Evolutionary conservation across 2,113 vertebrate species (phyloP), one percentile per base, ranked within the genome.

Genomic region (Cisticola juncidis): DNA sequence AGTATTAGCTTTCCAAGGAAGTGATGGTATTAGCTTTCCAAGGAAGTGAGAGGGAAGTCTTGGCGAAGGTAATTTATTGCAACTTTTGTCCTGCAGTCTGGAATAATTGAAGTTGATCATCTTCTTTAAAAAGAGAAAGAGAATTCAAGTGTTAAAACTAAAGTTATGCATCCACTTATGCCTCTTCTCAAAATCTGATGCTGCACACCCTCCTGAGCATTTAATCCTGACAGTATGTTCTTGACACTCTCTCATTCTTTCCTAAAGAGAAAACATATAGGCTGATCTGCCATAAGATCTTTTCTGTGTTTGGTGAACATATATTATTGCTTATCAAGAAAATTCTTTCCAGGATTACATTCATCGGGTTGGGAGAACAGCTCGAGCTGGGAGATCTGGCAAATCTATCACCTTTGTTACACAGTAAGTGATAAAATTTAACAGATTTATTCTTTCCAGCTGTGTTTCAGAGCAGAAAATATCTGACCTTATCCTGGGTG

Each of bases 361-460:
- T 95, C 99, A 99, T 92, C 98, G 99, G 95, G 99, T 99, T 21
- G 99, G 99, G 13, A 98, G 99, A 79, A 99, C 99, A 11, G 99
- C 99, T 81, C 98, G 99, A 98, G 99, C 99, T 24, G 99, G 99
- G 9, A 98, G 99, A 15, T 99, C 99, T 28, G 99, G 99, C 70
- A 99, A 99, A 91, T 98, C 99, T 69, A 99, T 99, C 95, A 99
- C 99, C 4, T 99, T 99, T 94, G 99, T 99, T 78, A 99, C 99
- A 47, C 99, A 99, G 99, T 99, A 97, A 98, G 98, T 98, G 29
- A 81, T 94, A 44, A 94, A 71, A 76, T 31, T 20, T 35, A 50
- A 21, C 51, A 88, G 31, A 42, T 8, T 53, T 86, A 16, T 0
- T 83, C 26, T 92, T 81, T 35, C 18, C 25, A 65, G 20, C 35